These are phyloP conservation scores for Cebidichthys violaceus DNA, from an alignment of 2,113 vertebrate genomes.

Conservation along the genomic window DNA sequence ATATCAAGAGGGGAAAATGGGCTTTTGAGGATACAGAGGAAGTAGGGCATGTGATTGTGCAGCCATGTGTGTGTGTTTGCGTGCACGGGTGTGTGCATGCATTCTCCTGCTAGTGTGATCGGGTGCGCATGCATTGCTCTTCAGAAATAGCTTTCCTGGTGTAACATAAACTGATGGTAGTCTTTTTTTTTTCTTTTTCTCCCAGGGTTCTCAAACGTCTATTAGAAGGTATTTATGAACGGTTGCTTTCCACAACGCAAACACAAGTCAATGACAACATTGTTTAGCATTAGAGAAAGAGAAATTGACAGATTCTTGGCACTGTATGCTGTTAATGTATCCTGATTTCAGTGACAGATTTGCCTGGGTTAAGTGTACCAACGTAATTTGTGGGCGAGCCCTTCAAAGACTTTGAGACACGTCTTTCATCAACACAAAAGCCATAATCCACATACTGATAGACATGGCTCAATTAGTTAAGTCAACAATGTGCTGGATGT, in stretches of 20 bases:
- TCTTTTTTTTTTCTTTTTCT: conserved; percentile 54
- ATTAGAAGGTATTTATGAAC: conserved; percentile 61
- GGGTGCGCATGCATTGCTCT: conserved; percentile 32
- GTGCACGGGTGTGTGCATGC: conserved; percentile 29
- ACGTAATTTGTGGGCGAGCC: conserved; percentile 23
- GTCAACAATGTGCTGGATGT: conserved; percentile 44
- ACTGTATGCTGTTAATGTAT: neutral
- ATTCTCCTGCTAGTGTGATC: conserved; percentile 54
- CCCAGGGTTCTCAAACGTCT: conserved; percentile 61
- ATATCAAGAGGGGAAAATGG: conserved; percentile 64
- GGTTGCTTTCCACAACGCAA: conserved; percentile 23
- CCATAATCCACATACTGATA: conserved; percentile 22
- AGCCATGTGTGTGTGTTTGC: conserved; percentile 73
- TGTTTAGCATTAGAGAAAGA: neutral
- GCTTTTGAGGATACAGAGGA: conserved; percentile 75
- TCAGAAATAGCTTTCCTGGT: conserved; percentile 71
- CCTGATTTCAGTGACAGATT: neutral
- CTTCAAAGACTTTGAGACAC: conserved; percentile 34
- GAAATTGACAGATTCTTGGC: neutral
- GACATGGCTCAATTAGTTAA: conserved; percentile 41
- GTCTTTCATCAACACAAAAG: conserved; percentile 25
- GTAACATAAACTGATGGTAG: conserved; percentile 72
- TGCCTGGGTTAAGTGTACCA: neutral
- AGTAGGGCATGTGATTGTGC: conserved; percentile 85
- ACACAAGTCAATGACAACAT: conserved; percentile 20